Conservation (phyloP, 2,888 invertebrate species). For the Lepidonotus clava region DNA sequence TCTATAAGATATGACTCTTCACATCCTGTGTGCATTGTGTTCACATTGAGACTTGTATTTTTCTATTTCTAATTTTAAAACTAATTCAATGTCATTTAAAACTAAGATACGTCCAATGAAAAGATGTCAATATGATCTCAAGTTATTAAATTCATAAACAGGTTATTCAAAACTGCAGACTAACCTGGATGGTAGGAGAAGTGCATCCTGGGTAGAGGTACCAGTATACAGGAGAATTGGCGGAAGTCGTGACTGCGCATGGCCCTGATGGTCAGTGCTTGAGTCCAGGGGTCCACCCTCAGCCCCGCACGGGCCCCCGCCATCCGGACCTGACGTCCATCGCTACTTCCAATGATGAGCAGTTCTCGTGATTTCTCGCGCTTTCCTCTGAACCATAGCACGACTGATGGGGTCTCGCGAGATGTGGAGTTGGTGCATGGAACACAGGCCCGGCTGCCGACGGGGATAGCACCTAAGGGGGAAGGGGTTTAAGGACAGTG, state of each 20-base stretch:
- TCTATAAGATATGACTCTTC: too few relatives aligned
- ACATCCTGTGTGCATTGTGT: too few relatives aligned
- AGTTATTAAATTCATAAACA: too few relatives aligned
- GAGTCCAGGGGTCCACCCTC: conserved; percentile 8
- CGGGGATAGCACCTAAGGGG: too few relatives aligned
- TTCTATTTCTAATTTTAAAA: too few relatives aligned
- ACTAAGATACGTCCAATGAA: too few relatives aligned
- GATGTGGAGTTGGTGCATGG: neutral
- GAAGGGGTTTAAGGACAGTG: too few relatives aligned
- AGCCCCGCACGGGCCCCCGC: neutral
- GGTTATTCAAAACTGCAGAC: too few relatives aligned
- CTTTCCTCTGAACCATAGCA: neutral
- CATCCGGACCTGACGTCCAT: neutral
- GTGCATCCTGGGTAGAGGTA: neutral
- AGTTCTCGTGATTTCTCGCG: neutral
- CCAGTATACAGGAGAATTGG: neutral
- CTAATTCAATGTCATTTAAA: too few relatives aligned
- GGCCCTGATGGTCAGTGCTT: neutral
- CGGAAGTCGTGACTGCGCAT: neutral
- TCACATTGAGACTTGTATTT: too few relatives aligned
- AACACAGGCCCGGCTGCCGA: neutral
- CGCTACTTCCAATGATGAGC: neutral
- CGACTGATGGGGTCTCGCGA: neutral
- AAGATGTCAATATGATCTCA: too few relatives aligned
- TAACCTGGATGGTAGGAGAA: neutral